Conservation (phyloP, 2,113 vertebrate genomes). For the Halcyon senegalensis region DNA sequence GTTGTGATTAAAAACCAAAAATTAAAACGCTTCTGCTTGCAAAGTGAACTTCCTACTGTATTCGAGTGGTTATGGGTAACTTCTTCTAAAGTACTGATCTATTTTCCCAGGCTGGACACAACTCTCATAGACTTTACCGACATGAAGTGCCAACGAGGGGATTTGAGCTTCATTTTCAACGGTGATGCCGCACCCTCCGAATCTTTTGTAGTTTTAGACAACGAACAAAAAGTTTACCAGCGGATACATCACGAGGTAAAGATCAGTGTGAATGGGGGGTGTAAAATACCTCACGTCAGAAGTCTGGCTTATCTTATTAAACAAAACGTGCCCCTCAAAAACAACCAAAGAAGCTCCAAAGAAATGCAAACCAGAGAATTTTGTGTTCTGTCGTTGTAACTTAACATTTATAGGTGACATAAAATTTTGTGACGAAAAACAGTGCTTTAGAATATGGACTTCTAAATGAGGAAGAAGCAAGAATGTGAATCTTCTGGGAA, state of each 20-base stretch:
- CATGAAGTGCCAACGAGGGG: constrained; percentile 99
- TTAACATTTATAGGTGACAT: background rate
- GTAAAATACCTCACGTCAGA: no score
- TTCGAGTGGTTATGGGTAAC: background rate
- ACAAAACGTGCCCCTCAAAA: background rate
- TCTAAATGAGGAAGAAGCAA: background rate
- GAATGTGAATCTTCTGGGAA: background rate
- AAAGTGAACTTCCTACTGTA: accelerated
- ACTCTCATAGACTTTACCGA: constrained; percentile 98
- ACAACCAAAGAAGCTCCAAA: background rate
- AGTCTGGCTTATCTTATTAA: background rate
- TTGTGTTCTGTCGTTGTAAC: background rate
- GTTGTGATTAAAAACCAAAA: no score
- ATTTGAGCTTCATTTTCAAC: constrained; percentile 98
- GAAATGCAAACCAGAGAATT: background rate
- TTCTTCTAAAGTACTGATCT: background rate
- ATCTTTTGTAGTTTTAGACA: constrained; percentile 98
- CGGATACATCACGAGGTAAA: constrained; percentile 96
- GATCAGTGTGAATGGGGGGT: background rate
- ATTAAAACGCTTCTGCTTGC: background rate
- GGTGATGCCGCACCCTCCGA: constrained; percentile 92
- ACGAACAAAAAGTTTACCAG: constrained; percentile 98
- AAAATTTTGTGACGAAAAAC: accelerated
- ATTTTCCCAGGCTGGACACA: constrained; percentile 89
- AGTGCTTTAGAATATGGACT: background rate